Conservation (phyloP, 1,140 invertebrate species). For the Lerema accius region DNA sequence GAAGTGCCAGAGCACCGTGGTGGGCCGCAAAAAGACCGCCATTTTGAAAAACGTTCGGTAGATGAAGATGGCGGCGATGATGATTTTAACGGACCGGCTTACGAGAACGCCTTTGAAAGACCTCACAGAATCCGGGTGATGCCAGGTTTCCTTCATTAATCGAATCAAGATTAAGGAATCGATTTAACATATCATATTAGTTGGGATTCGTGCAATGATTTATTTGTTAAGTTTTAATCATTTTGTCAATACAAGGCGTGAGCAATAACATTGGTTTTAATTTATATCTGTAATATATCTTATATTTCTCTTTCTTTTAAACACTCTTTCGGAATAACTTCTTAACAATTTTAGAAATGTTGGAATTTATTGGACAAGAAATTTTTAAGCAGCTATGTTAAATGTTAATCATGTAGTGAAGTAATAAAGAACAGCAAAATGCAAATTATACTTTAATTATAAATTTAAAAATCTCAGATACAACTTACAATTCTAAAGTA, state of each 20-base stretch:
- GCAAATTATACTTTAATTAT: conserved; percentile 41
- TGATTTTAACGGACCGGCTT: conserved; percentile 37
- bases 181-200: background rate
- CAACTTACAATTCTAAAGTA: conserved; percentile 49
- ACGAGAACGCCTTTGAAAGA: conserved; percentile 53
- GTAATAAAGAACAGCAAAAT: conserved; percentile 10
- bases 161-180: background rate
- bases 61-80: conserved; percentile 34
- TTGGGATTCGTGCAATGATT: conserved; percentile 30
- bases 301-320: too few relatives aligned
- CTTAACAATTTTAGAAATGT: too few relatives aligned
- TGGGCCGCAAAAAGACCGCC: background rate
- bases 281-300: conserved; percentile 11
- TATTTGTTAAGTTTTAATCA: conserved; percentile 20
- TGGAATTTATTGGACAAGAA: too few relatives aligned
- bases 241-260: conserved; percentile 17
- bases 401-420: too few relatives aligned
- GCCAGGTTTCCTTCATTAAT: conserved; percentile 65
- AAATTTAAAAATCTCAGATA: conserved; percentile 52
- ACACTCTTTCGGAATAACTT: too few relatives aligned
- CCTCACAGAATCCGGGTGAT: conserved; percentile 57
- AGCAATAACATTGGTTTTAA: background rate
- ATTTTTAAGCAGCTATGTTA: too few relatives aligned
- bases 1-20: conserved; percentile 1
- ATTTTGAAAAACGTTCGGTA: conserved; percentile 24